Evolutionary conservation across 2,888 invertebrate species (phyloP).

Genomic region (Lissonota sp.): DNA sequence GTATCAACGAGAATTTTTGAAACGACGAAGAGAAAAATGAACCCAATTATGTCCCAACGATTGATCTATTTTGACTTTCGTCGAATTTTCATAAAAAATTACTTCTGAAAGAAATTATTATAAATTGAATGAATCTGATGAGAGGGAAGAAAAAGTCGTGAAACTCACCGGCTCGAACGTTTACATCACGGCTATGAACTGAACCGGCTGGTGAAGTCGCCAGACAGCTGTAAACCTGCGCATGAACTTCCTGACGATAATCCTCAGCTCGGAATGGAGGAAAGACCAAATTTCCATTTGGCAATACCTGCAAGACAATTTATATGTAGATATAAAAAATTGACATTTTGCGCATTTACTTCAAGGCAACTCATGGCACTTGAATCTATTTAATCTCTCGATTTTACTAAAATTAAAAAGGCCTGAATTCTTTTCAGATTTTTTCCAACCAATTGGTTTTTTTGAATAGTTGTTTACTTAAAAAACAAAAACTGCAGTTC

Average conservation of each 20-base stretch:
- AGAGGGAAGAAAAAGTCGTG: slow-evolving; percentile 13
- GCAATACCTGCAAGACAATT: slow-evolving; percentile 87
- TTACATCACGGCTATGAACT: slow-evolving; percentile 95
- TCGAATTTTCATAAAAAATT: no score
- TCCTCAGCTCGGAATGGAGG: slow-evolving; percentile 97
- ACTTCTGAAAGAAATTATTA: slow-evolving; percentile 30
- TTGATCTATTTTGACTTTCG: no score
- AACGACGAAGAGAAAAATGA: no score
- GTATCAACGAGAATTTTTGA: no score
- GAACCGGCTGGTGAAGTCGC: slow-evolving; percentile 95
- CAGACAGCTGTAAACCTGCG: slow-evolving; percentile 96
- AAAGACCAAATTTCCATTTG: slow-evolving; percentile 96
- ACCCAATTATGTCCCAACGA: no score
- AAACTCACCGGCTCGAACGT: slow-evolving; percentile 96
- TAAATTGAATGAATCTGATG: background rate
- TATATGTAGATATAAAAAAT: no score
- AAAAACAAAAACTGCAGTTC: no score
- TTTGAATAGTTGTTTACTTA: no score
- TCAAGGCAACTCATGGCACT: background rate
- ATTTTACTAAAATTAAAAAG: no score
- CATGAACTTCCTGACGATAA: slow-evolving; percentile 97
- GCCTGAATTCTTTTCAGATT: no score
- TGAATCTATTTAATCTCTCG: no score
- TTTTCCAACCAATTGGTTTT: no score
- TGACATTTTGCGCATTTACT: slow-evolving; percentile 34